Evolutionary conservation across 1,140 invertebrate genomes (phyloP), one percentile per base, ranked within the genome.

Genomic region (Centruroides sculpturatus): DNA sequence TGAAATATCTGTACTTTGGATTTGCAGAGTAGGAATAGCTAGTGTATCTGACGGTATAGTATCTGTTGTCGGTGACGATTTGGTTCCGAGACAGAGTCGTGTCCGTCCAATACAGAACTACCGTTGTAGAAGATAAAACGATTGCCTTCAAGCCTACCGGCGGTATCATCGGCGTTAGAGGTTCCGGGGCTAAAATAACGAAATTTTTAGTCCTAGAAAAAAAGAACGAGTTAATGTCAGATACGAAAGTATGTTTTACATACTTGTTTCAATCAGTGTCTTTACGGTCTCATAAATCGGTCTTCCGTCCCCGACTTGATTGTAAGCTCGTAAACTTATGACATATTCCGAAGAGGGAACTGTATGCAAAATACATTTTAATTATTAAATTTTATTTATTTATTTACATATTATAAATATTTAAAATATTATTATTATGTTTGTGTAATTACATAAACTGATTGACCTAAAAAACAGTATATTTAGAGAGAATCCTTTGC

Each of bases 91-190:
- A 83, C 50, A 91, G 78, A 34, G 85, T 87, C 1, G 85, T 86
- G 74, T 99, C 96, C 1, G 88, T 92, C 96, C 96, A 99, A 69
- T 92, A 92, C 0, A 99, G 76, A 9, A 96, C 84, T 6, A 97
- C 89, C 0, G 90, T 87, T 3, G 83, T 85, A 0, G 88, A 82
- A 6, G 92, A 96, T 60, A 96, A 71, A 58, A 94, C 78, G 66
- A 85, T 79, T 13, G 91, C 85, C 76, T 91, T 90, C 10, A 99
- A 78, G 1, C 92, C 94, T 4, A 98, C 84, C 0, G 94, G 94
- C 13, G 94, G 92, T 70, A 87, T 82, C 59, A 97, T 76, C 23
- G 86, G 83, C 13, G 81, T 68, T 61, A 78, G 64, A 61, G 79
- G 74, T 52, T 69, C 66, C 69, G 63, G 67, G 47, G 63, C 63